Conservation (phyloP, 2,888 invertebrate genomes). For the Dolichopus griseipennis region DNA sequence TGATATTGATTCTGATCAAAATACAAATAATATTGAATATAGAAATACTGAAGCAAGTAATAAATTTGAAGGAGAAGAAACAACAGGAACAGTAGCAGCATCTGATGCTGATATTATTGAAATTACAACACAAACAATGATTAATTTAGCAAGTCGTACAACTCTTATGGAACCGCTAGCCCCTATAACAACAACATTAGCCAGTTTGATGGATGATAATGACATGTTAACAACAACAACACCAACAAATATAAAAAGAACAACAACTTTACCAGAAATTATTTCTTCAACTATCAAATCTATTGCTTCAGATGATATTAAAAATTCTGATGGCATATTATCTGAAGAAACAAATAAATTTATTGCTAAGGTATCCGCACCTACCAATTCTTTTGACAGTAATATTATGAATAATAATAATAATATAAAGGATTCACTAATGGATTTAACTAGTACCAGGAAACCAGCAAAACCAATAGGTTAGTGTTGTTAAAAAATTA, state of each 20-base stretch:
- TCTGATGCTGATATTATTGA: conserved; percentile 29
- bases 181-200: conserved; percentile 33
- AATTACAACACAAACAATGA: conserved; percentile 41
- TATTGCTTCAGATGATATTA: conserved; percentile 15
- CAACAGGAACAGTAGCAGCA: conserved; percentile 24
- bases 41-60: conserved; percentile 19
- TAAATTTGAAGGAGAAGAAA: conserved; percentile 23
- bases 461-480: conserved; percentile 12
- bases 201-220: conserved; percentile 26
- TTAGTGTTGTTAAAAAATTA: neutral
- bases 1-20: conserved; percentile 12
- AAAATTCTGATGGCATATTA: conserved; percentile 16
- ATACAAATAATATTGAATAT: neutral
- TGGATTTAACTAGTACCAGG: conserved; percentile 6
- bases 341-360: conserved; percentile 17
- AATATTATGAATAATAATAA: neutral
- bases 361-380: neutral
- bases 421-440: neutral
- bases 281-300: neutral
- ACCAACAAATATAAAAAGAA: conserved; percentile 23
- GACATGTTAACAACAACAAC: conserved; percentile 19
- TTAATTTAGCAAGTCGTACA: conserved; percentile 40
- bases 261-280: conserved; percentile 12
- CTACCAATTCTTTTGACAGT: neutral
- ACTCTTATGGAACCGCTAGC: conserved; percentile 46